Evolutionary conservation across 2,888 invertebrate species (phyloP), one percentile per base, ranked within the genome.

Genomic region (Andrena marginata): DNA sequence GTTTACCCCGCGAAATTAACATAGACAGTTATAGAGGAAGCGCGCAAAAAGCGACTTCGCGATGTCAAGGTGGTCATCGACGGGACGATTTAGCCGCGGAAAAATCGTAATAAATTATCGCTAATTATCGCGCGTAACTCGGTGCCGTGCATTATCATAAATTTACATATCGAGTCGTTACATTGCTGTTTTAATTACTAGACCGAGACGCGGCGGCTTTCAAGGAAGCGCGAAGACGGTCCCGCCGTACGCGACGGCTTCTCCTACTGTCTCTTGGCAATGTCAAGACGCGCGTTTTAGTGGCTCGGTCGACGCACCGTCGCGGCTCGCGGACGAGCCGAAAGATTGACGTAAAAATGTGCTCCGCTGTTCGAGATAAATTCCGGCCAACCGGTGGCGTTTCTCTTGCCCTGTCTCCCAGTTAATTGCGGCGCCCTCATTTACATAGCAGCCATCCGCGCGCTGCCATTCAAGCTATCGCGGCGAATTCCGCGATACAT

Each of bases 341-440:
- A 42, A 42, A 42, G 42, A 42, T 16, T 16, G 42, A 42, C 42
- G 42, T 20, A 8, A 72, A 72, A 77, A 59, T 35, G 48, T n/a
- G 2, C 3, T 48, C n/a, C 20, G n/a, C 29, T 75, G 13, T 54
- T 29, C 42, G 26, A 33, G 76, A 76, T 75, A 62, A 64, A 63
- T 82, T 80, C 65, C 31, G 23, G 8, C 26, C 62, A 75, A 80
- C 62, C 49, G 54, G 23, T 62, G 48, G 56, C 70, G 54, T 64
- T 64, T 67, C 73, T 71, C 77, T 77, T 65, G 31, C 78, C 86
- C 63, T 69, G 85, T 77, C 89, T 75, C 80, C 70, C 89, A 84
- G 91, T 93, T 93, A 93, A 93, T 93, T 93, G 90, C 92, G 63
- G 83, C 82, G n/a, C 82, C 80, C 91, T 92, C 91, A 93, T 93